Percentiles rank a stretch among this genome's conserved stretches.
Conservation (phyloP, 2,888 invertebrate species). For the Trilocha varians region DNA sequence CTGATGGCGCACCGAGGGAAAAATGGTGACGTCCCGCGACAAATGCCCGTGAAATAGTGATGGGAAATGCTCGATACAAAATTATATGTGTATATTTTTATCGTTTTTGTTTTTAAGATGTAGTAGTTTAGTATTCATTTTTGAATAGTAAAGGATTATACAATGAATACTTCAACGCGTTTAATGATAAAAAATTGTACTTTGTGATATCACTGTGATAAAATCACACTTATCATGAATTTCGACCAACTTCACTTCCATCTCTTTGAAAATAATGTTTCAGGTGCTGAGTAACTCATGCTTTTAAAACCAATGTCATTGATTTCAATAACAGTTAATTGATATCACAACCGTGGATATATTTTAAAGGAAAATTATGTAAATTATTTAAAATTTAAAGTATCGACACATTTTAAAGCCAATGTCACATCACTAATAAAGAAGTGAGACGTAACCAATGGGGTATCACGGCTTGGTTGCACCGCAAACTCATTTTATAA, state of each 20-base stretch:
- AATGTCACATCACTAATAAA: conserved; percentile 39
- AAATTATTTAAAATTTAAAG: neutral
- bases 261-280: no score
- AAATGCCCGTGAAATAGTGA: conserved; percentile 60
- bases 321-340: no score
- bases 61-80: conserved; percentile 16
- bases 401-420: conserved; percentile 5
- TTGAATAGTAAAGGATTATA: neutral
- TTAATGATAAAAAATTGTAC: no score
- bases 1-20: conserved; percentile 62
- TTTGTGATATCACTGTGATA: no score
- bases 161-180: no score
- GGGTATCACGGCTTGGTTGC: conserved; percentile 69
- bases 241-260: no score
- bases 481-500: conserved; percentile 73
- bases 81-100: conserved; percentile 4
- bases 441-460: conserved; percentile 73
- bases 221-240: no score
- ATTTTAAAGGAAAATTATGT: no score
- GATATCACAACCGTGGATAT: no score
- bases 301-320: no score
- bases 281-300: no score
- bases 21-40: conserved; percentile 69
- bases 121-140: neutral
- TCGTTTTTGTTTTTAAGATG: neutral